Conservation (phyloP, 2,888 invertebrate species). For the Cephus runcator region DNA sequence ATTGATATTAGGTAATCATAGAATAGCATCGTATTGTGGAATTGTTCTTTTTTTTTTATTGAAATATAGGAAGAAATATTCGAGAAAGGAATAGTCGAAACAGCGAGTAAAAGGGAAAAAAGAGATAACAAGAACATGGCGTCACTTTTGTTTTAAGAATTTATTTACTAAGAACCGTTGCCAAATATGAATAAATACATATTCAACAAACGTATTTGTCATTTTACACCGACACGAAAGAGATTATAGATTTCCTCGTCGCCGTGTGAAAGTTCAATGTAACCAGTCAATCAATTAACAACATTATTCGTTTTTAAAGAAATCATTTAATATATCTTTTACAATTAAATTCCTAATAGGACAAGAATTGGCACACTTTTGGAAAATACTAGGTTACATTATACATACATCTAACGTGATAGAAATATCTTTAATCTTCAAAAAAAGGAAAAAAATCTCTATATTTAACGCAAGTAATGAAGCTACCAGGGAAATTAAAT, state of each 20-base stretch:
- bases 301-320: too few relatives aligned
- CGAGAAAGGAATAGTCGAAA: too few relatives aligned
- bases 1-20: slow-evolving; percentile 6
- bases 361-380: slow-evolving; percentile 12
- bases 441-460: neutral
- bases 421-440: neutral
- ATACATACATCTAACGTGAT: neutral
- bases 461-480: slow-evolving; percentile 10
- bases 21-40: neutral
- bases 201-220: slow-evolving; percentile 16
- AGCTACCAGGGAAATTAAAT: slow-evolving; percentile 40
- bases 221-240: too few relatives aligned
- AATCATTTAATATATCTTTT: neutral
- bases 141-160: slow-evolving; percentile 16
- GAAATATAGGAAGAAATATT: too few relatives aligned
- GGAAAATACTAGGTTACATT: neutral
- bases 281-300: too few relatives aligned
- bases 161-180: slow-evolving; percentile 39
- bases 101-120: too few relatives aligned
- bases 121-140: neutral
- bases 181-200: slow-evolving; percentile 46
- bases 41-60: too few relatives aligned
- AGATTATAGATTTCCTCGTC: neutral
- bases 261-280: too few relatives aligned
- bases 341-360: neutral